Conservation (phyloP, 2,113 vertebrate species). For the cattle (Bos taurus) region ARS-UCD2.0 NC_037350.1:48537501-48538000, state of each 20-base stretch:
- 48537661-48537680: neutral
- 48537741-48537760: neutral
- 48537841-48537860: neutral
- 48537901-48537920: neutral
- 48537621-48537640: neutral
- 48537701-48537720: neutral
- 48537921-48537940: neutral
- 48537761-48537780: neutral
- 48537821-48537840: neutral
- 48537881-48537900: neutral
- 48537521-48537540: neutral
- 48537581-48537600: rapidly evolving
- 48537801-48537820: neutral
- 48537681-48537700: neutral
- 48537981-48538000: rapidly evolving
- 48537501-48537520: neutral
- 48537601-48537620: neutral
- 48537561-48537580: neutral
- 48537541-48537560: neutral
- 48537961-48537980: neutral
- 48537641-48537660: neutral
- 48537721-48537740: neutral
- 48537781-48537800: conserved; percentile 22
- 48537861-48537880: neutral
- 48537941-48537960: rapidly evolving